Conservation (phyloP, 2,797 vertebrate genomes). For the Periparus ater region DNA sequence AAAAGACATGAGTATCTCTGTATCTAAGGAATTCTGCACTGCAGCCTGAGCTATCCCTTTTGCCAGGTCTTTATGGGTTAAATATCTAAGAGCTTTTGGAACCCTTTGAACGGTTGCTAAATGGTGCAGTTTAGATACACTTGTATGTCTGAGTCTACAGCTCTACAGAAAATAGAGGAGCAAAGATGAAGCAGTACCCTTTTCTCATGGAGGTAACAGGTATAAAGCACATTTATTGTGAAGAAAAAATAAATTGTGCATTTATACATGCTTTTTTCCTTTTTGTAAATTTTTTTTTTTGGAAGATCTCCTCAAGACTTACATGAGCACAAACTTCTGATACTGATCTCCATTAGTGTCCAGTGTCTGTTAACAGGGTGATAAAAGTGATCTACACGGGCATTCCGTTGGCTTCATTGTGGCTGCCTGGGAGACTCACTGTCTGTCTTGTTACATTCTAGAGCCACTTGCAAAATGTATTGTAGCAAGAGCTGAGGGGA, state of each 20-base stretch:
- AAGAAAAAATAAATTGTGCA: background rate
- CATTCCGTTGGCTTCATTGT: background rate
- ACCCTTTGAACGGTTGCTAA: background rate
- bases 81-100: background rate
- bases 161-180: background rate
- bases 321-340: background rate
- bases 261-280: accelerated
- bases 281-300: background rate
- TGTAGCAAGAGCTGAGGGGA: background rate
- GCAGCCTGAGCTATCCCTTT: background rate
- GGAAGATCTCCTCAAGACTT: background rate
- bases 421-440: background rate
- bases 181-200: background rate
- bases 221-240: background rate
- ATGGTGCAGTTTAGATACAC: background rate
- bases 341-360: background rate
- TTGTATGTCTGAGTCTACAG: background rate
- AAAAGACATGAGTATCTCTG: background rate
- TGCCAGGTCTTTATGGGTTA: background rate
- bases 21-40: background rate
- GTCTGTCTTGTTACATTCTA: background rate
- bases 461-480: background rate
- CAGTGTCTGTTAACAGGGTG: background rate
- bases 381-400: background rate
- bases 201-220: background rate